Conservation (phyloP, 2,888 invertebrate species). For the Endomychus coccineus region DNA sequence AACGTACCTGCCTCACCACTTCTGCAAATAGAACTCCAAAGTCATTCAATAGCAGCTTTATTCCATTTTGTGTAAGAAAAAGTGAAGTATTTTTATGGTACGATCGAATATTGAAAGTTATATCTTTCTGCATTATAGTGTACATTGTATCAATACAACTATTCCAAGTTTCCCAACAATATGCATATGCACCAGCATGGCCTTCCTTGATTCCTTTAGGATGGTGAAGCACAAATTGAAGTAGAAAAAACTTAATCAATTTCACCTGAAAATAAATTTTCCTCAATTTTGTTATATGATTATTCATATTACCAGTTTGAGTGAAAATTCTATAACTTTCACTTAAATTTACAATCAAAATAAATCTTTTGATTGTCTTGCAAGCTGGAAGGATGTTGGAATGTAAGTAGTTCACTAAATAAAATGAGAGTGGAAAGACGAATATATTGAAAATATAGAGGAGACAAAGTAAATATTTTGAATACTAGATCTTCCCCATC, state of each 20-base stretch:
- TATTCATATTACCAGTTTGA: too few relatives aligned
- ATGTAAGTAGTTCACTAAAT: too few relatives aligned
- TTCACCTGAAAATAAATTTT: constrained; percentile 34
- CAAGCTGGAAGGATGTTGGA: too few relatives aligned
- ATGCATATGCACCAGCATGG: constrained; percentile 38
- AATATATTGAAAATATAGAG: too few relatives aligned
- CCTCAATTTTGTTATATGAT: too few relatives aligned
- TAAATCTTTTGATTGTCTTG: too few relatives aligned
- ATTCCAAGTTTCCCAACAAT: constrained; percentile 43
- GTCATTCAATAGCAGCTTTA: constrained; percentile 22
- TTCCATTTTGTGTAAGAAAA: constrained; percentile 22
- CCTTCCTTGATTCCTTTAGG: constrained; percentile 42
- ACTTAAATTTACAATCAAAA: too few relatives aligned
- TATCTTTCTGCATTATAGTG: constrained; percentile 35
- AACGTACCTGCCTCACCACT: constrained; percentile 39
- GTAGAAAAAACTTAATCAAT: constrained; percentile 45
- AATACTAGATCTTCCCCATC: too few relatives aligned
- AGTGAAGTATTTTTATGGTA: constrained; percentile 23
- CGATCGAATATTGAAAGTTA: constrained; percentile 17
- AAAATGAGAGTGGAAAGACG: too few relatives aligned
- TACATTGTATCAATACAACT: constrained; percentile 40
- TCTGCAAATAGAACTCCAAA: constrained; percentile 34
- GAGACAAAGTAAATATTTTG: too few relatives aligned
- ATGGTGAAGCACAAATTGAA: constrained; percentile 49
- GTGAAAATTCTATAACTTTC: too few relatives aligned